Percentiles rank a stretch among this genome's conserved stretches.
phyloP scores from a whole-genome alignment of 2,888 invertebrate species.

The Calephelis perditalis region DNA sequence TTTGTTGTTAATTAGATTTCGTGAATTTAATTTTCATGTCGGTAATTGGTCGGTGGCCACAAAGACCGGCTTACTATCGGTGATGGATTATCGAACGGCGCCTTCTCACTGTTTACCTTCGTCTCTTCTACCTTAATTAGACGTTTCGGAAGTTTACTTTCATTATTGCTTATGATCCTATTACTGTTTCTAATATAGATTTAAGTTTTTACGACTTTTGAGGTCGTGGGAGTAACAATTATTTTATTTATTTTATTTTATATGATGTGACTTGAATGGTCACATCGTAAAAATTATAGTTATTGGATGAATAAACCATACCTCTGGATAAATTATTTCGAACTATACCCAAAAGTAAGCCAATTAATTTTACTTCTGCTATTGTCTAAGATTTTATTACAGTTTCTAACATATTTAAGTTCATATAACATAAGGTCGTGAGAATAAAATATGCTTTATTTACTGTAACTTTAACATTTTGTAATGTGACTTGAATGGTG shows the following conservation, averaged over 20 bases:
- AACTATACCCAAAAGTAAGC: too few species aligned
- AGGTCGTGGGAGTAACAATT: conserved; percentile 31
- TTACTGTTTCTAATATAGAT: conserved; percentile 70
- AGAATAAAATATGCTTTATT: too few species aligned
- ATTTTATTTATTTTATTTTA: not conserved
- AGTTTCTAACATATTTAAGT: too few species aligned
- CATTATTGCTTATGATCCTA: conserved; percentile 67
- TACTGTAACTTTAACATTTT: too few species aligned
- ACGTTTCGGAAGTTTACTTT: conserved; percentile 72
- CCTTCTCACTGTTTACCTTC: conserved; percentile 70
- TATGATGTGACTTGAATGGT: too few species aligned
- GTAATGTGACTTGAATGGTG: too few species aligned
- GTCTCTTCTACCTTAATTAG: conserved; percentile 63
- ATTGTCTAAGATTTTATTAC: too few species aligned
- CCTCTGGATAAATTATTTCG: too few species aligned
- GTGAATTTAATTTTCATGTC: conserved; percentile 79
- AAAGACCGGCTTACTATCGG: conserved; percentile 67
- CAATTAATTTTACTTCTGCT: too few species aligned
- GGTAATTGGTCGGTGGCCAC: conserved; percentile 77
- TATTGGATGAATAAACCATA: too few species aligned
- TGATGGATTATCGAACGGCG: conserved; percentile 75
- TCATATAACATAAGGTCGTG: too few species aligned
- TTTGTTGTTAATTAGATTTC: conserved; percentile 79
- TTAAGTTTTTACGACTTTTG: conserved; percentile 47
- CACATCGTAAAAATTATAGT: too few species aligned